Evolutionary conservation across 1,140 invertebrate genomes (phyloP).

Genomic region (Leptinotarsa undecemlineata): DNA sequence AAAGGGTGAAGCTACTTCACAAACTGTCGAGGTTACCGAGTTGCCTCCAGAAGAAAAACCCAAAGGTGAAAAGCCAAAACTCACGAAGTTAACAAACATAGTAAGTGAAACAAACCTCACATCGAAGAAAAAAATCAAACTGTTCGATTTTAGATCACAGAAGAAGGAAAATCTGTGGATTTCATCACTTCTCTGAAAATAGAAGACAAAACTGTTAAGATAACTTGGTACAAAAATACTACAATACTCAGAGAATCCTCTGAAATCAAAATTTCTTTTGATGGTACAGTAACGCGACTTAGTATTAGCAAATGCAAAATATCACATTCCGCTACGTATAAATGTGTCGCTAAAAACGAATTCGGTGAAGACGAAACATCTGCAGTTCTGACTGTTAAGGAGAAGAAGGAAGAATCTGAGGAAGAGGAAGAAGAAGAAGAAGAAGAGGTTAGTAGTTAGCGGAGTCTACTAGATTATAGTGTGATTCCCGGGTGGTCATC

Average conservation of each 20-base stretch:
- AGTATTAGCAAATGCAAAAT: slow-evolving; percentile 71
- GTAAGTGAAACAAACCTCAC: slow-evolving; percentile 60
- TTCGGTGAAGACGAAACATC: slow-evolving; percentile 80
- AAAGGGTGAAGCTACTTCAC: slow-evolving; percentile 90
- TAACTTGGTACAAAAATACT: slow-evolving; percentile 86
- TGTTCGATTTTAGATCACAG: slow-evolving; percentile 62
- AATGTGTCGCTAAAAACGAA: slow-evolving; percentile 80
- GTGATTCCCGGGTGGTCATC: no score
- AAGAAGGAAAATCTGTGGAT: slow-evolving; percentile 79
- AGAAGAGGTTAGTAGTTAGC: not conserved
- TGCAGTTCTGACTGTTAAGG: slow-evolving; percentile 74
- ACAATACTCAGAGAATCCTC: slow-evolving; percentile 72
- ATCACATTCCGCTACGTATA: slow-evolving; percentile 76
- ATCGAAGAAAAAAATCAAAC: not conserved
- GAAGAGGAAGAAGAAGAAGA: slow-evolving; percentile 34
- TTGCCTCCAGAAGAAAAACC: slow-evolving; percentile 73
- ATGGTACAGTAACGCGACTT: slow-evolving; percentile 78
- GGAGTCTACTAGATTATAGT: no score
- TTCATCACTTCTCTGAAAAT: slow-evolving; percentile 73
- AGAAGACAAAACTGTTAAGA: slow-evolving; percentile 74
- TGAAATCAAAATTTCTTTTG: slow-evolving; percentile 73
- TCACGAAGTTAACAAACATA: slow-evolving; percentile 73
- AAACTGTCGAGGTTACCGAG: slow-evolving; percentile 82
- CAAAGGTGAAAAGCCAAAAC: slow-evolving; percentile 70
- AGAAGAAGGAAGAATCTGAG: slow-evolving; percentile 52